Conservation (phyloP, 2,888 invertebrate species). For the Drosophila imparisetae region DNA sequence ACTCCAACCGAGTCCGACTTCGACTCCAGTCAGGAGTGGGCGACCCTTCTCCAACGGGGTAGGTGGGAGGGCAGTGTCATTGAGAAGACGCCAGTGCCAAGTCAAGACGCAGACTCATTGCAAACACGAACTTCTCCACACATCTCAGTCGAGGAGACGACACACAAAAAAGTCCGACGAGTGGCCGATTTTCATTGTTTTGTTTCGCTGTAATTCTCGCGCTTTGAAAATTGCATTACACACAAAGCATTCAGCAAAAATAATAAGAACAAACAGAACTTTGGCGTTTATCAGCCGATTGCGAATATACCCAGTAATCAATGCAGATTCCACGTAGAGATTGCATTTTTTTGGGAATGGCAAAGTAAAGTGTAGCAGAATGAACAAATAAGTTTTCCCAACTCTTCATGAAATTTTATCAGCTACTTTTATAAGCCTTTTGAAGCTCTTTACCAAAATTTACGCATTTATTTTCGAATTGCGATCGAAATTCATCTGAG, state of each 20-base stretch:
- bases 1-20: slow-evolving; percentile 26
- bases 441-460: rapidly evolving
- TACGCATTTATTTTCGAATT: not conserved
- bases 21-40: slow-evolving; percentile 33
- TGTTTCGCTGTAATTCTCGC: slow-evolving; percentile 77
- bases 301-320: slow-evolving; percentile 27
- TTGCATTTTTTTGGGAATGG: not conserved
- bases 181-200: slow-evolving; percentile 73
- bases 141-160: slow-evolving; percentile 4
- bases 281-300: slow-evolving; percentile 11
- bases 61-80: slow-evolving; percentile 8
- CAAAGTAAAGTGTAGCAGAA: not conserved
- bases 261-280: slow-evolving; percentile 22
- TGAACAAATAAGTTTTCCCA: not conserved
- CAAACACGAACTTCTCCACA: slow-evolving; percentile 52
- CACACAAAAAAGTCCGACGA: slow-evolving; percentile 39
- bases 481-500: not conserved
- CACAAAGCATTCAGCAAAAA: slow-evolving; percentile 63
- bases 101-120: slow-evolving; percentile 68
- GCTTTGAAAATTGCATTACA: slow-evolving; percentile 81
- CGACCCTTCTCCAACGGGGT: slow-evolving; percentile 26
- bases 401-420: not conserved
- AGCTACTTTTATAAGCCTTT: not conserved
- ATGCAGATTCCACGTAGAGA: not conserved
- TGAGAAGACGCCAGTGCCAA: slow-evolving; percentile 58